These are phyloP conservation scores for Acrobasis suavella DNA, from an alignment of 2,888 invertebrate genomes.

Conservation along the genomic window DNA sequence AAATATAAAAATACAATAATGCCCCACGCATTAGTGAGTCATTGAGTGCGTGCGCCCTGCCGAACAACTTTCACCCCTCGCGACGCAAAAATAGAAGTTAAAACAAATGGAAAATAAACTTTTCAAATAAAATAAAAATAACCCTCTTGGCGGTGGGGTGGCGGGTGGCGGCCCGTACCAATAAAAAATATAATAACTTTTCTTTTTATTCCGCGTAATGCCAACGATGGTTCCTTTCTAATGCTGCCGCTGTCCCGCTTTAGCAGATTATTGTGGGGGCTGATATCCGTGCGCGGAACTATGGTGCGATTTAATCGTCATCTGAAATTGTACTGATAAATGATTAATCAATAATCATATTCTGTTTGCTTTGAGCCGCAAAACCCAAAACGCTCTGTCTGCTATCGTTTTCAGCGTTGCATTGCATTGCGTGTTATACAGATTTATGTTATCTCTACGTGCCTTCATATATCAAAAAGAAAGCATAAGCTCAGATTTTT, in stretches of 20 bases:
- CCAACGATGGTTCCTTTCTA: slow-evolving; percentile 77
- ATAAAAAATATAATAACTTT: slow-evolving; percentile 83
- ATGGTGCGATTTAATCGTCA: slow-evolving; percentile 35
- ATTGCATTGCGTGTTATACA: too few species aligned
- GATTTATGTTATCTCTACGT: too few species aligned
- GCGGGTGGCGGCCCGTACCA: slow-evolving; percentile 79
- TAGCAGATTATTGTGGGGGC: slow-evolving; percentile 65
- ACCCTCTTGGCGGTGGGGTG: slow-evolving; percentile 76
- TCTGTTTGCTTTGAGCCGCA: background rate
- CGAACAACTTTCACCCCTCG: slow-evolving; percentile 64
- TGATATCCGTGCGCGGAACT: slow-evolving; percentile 33
- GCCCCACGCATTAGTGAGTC: slow-evolving; percentile 80
- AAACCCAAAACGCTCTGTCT: too few species aligned
- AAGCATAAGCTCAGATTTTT: too few species aligned
- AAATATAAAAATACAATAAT: slow-evolving; percentile 79
- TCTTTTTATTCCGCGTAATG: slow-evolving; percentile 81
- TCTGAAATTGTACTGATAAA: background rate
- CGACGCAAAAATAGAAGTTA: slow-evolving; percentile 77
- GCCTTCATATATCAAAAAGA: too few species aligned
- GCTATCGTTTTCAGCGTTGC: too few species aligned
- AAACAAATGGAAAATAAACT: slow-evolving; percentile 82
- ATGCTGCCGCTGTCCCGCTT: slow-evolving; percentile 70
- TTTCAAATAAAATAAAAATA: slow-evolving; percentile 83
- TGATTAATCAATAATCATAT: background rate
- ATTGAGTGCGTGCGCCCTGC: slow-evolving; percentile 71